A percentile compares a stretch with the other conserved stretches of the same genome.
These are phyloP conservation scores for Cheilosia urbana DNA, from an alignment of 2,888 invertebrate genomes.

Conservation along the genomic window DNA sequence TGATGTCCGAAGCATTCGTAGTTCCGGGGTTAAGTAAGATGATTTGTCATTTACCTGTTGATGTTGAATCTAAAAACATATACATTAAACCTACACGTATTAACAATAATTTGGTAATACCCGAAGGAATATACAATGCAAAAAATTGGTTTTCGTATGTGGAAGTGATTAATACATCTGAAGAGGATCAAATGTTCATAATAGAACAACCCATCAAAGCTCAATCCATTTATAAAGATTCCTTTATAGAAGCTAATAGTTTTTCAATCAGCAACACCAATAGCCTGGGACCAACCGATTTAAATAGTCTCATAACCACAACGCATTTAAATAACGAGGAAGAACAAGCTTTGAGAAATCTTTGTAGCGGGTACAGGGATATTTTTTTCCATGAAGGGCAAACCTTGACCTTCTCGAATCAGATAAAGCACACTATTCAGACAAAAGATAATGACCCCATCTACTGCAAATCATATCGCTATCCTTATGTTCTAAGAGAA, in stretches of 20 bases:
- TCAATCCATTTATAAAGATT: too few species aligned
- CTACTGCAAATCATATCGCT: conserved; percentile 74
- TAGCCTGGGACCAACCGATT: too few species aligned
- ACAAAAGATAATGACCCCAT: conserved; percentile 64
- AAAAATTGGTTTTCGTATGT: conserved; percentile 35
- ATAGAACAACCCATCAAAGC: neutral
- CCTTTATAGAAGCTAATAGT: too few species aligned
- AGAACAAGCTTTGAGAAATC: conserved; percentile 23
- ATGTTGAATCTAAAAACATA: conserved; percentile 42
- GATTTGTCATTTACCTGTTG: conserved; percentile 45
- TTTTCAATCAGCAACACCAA: too few species aligned
- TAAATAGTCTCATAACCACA: neutral
- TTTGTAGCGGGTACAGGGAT: neutral
- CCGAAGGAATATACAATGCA: conserved; percentile 20
- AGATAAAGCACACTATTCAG: conserved; percentile 53
- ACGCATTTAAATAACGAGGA: too few species aligned
- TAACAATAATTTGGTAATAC: conserved; percentile 1
- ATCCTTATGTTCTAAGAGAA: conserved; percentile 76
- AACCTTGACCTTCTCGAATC: conserved; percentile 38
- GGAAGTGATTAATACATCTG: conserved; percentile 43
- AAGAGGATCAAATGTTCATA: conserved; percentile 12
- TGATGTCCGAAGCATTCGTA: conserved; percentile 33
- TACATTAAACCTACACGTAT: conserved; percentile 27
- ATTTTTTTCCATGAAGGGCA: too few species aligned
- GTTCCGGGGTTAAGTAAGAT: conserved; percentile 38